A percentile compares a stretch with the other conserved stretches of the same genome.
Evolutionary conservation across 1,140 invertebrate genomes (phyloP).

Genomic region (Brachionus rotundiformis): DNA sequence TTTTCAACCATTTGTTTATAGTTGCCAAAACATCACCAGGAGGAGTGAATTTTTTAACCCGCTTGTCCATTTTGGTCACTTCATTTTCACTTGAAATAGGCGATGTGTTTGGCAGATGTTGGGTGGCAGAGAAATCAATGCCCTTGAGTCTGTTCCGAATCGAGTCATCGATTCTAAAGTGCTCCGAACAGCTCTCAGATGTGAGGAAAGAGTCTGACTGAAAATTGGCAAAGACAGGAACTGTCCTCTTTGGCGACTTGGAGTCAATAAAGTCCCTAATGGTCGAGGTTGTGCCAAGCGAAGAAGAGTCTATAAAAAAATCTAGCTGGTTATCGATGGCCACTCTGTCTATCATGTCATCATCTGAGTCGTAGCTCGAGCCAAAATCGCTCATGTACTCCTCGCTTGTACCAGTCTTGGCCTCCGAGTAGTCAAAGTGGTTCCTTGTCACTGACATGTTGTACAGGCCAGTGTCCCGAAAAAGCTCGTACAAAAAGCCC

Average conservation of each 20-base stretch:
- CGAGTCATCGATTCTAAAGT: background rate
- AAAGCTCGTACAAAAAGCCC: conserved; percentile 24
- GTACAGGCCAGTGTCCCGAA: conserved; percentile 11
- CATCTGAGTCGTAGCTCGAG: background rate
- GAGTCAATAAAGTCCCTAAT: background rate
- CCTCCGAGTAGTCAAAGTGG: conserved; percentile 17
- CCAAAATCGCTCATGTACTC: background rate
- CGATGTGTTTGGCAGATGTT: background rate
- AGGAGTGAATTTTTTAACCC: background rate
- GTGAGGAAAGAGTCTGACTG: background rate
- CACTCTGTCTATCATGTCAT: conserved; percentile 25
- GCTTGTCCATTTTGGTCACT: background rate
- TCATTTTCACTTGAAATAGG: background rate
- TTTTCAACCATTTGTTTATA: conserved; percentile 34
- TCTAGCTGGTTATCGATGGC: background rate
- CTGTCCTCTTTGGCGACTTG: background rate
- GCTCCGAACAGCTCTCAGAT: background rate
- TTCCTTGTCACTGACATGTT: conserved; percentile 7
- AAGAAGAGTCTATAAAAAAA: background rate
- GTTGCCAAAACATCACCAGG: conserved; percentile 42
- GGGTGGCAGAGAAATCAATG: background rate
- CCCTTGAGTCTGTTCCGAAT: background rate
- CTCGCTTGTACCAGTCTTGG: background rate
- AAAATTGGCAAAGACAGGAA: background rate
- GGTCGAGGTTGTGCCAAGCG: background rate